Evolutionary conservation across 1,140 invertebrate genomes (phyloP), one percentile per base, ranked within the genome.

Genomic region (Heterodera schachtii): DNA sequence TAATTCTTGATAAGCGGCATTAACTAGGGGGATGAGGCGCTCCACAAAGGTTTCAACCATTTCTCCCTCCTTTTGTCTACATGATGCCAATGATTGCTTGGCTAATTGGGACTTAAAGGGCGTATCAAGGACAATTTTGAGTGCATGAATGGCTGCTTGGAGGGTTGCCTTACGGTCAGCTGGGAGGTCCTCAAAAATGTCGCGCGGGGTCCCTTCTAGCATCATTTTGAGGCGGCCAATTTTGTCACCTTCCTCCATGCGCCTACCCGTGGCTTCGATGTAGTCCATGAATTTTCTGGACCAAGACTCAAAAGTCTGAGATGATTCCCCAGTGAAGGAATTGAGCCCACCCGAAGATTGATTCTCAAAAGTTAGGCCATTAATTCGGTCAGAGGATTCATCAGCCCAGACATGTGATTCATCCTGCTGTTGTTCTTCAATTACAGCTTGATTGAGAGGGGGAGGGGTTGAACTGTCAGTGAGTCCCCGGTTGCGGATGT

Each of bases 61-160:
- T 57, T 74, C 73, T n/a, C 57, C 73, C 13, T 74, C 73, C 9
- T 74, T 74, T 74, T 74, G 73, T 41, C 41, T 19, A 13, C 73
- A 74, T 4, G 57, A n/a, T n/a, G 73, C 47, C 6, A 74, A 31
- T 7, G 73, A 74, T 44, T 46, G 73, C 5, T 74, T 74, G n/a
- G 73, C 73, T 21, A 74, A 43, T 44, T 74, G 73, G 43, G 73
- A 47, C 46, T 57, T 74, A 3, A 74, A 52, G 6, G 73, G 73
- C 0, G 73, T 74, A 43, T 74, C 73, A 6, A 74, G 73, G 7
- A 31, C 7, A 0, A 19, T 47, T 74, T 74, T 74, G 19, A 74
- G 41, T 1, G 73, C 19, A 44, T 43, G 9, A 9, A 74, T 21
- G 4, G 73, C 73, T 2, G 47, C 7, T 9, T 21, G 21, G 8